Base-by-base conservation (phyloP, 2,888 invertebrate genomes). In the Mayetiola destructor region DNA sequence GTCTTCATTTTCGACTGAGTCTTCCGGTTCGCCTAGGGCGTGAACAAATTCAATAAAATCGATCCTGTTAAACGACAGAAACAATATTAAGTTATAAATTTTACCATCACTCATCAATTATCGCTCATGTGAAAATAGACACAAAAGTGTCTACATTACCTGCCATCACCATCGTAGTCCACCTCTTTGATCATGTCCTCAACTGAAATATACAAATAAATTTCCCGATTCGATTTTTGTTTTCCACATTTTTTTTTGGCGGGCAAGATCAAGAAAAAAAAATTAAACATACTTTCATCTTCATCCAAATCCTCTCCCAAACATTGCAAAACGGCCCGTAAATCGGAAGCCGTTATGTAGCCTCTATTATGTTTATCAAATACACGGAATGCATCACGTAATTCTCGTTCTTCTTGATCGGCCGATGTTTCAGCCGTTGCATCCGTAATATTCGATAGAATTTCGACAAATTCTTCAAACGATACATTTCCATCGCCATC, bases 131-230 rank as follows among this genome's bases (percentile, higher is more conserved):
- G n/a, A n/a, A n/a, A n/a, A n/a, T n/a, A n/a, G n/a, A n/a, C n/a
- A n/a, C n/a, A n/a, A n/a, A n/a, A n/a, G n/a, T n/a, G n/a, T n/a
- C n/a, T n/a, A n/a, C n/a, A n/a, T n/a, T n/a, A n/a, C n/a, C n/a
- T 80, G 2, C 93, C 93, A 68, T 93, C 93, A 1, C 93, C 92
- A 68, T 94, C 91, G 2, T 92, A 88, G 67, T 94, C 93, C 8
- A 93, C 93, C 75, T 93, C 93, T 67, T 91, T 90, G 67, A 94
- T 93, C 92, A 94, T 93, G 68, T 93, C 92, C 71, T 93, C 92
- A 72, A 93, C 92, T 92, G 74, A 56, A 78, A 79, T 59, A 10
- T 23, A 29, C 35, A n/a, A 4, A 36, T n/a, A 10, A 54, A 53
- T 40, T 10, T 18, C 16, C 10, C n/a, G 59, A 63, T 14, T 21